Percentiles rank a stretch among this genome's conserved stretches.
These are phyloP conservation scores for Polia nebulosa DNA, from an alignment of 2,888 invertebrate species.

Conservation along the genomic window DNA sequence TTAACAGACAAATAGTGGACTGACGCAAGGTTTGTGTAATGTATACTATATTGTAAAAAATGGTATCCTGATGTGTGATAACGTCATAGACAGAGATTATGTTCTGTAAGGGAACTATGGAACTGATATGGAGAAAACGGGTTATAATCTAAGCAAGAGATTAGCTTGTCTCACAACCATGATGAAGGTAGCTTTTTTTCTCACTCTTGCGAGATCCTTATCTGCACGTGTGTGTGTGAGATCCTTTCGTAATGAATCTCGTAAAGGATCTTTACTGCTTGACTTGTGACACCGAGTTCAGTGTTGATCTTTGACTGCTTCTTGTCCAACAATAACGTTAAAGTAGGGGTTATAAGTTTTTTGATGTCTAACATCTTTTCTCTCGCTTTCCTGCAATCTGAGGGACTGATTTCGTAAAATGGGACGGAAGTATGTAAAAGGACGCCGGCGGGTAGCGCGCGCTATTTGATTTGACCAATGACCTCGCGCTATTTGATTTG, in stretches of 20 bases:
- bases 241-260: too few species aligned
- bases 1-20: slow-evolving; percentile 36
- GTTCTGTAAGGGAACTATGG: not conserved
- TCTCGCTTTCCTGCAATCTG: too few species aligned
- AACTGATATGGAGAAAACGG: not conserved
- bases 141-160: not conserved
- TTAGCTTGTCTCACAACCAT: not conserved
- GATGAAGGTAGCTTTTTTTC: not conserved
- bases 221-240: not conserved
- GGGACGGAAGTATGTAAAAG: too few species aligned
- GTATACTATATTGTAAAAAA: slow-evolving; percentile 14
- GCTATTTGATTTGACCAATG: too few species aligned
- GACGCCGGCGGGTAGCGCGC: too few species aligned
- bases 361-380: too few species aligned
- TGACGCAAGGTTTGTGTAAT: slow-evolving; percentile 20
- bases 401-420: too few species aligned
- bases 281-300: not conserved
- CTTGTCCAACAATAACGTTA: too few species aligned
- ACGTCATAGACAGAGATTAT: not conserved
- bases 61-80: slow-evolving; percentile 29
- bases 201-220: not conserved
- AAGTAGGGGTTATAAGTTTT: too few species aligned
- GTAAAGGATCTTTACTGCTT: not conserved
- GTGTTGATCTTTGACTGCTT: too few species aligned
- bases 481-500: too few species aligned